Percentiles rank a stretch among this genome's conserved stretches.
Evolutionary conservation across 2,888 invertebrate genomes (phyloP).

Genomic region (Cremastinae sp.): DNA sequence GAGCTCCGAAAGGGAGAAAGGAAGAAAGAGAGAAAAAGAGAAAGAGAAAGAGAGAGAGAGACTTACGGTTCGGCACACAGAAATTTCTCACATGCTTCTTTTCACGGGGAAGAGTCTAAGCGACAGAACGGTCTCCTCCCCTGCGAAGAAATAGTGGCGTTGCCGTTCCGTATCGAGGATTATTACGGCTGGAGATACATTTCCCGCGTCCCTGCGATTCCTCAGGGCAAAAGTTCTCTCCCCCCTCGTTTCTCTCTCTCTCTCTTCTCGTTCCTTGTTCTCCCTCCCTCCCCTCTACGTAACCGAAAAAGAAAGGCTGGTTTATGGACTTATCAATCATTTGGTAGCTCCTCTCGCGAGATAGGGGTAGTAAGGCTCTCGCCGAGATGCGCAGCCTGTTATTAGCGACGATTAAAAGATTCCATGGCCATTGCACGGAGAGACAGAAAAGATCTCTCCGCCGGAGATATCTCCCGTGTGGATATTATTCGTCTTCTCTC

Average conservation of each 20-base stretch:
- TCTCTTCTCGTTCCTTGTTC: conserved; percentile 34
- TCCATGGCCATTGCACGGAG: conserved; percentile 65
- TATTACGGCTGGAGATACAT: background rate
- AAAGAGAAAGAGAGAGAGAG: background rate
- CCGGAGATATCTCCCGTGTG: conserved; percentile 32
- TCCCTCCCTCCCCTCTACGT: conserved; percentile 59
- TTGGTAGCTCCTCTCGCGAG: conserved; percentile 74
- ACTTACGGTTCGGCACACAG: conserved; percentile 1
- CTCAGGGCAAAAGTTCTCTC: conserved; percentile 44
- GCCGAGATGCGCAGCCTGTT: conserved; percentile 72
- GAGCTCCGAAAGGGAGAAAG: no score
- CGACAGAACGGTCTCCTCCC: conserved; percentile 47
- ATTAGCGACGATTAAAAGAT: conserved; percentile 80
- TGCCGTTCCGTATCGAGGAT: conserved; percentile 27
- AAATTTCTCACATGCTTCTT: conserved; percentile 1
- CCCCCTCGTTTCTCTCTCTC: background rate
- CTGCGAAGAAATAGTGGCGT: conserved; percentile 7
- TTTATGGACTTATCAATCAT: conserved; percentile 81
- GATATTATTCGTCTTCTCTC: conserved; percentile 44
- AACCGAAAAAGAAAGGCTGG: conserved; percentile 65
- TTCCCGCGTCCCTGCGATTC: conserved; percentile 26
- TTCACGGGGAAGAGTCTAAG: conserved; percentile 24
- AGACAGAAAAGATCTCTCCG: conserved; percentile 48
- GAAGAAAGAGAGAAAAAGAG: conserved; percentile 15
- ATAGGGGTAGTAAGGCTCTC: conserved; percentile 65